Evolutionary conservation across 1,140 invertebrate genomes (phyloP).

Genomic region (Zophobas morio): DNA sequence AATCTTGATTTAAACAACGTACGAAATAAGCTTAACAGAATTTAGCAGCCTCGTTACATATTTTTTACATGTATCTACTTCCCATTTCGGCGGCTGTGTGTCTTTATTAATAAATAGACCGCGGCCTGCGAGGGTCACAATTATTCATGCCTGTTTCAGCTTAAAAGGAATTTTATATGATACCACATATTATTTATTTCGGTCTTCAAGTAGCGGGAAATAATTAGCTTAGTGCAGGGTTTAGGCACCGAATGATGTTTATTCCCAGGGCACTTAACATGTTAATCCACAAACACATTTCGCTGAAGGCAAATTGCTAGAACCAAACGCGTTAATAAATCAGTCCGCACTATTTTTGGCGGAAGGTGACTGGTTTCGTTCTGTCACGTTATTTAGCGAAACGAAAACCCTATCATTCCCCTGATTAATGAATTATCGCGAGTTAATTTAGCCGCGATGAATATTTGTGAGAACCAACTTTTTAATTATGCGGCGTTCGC

Average conservation of each 20-base stretch:
- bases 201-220: conserved; percentile 21
- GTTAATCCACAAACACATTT: conserved; percentile 26
- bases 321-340: conserved; percentile 12
- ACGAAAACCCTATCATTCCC: not conserved
- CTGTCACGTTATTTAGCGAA: too few relatives aligned
- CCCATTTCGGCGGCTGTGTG: too few relatives aligned
- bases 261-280: conserved; percentile 32
- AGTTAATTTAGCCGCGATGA: not conserved
- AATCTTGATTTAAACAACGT: conserved; percentile 34
- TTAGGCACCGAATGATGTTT: conserved; percentile 25
- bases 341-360: not conserved
- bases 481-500: not conserved
- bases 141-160: conserved; percentile 13
- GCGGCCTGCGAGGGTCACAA: not conserved
- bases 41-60: conserved; percentile 3
- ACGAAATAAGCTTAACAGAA: conserved; percentile 7
- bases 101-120: not conserved
- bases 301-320: conserved; percentile 14
- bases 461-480: not conserved
- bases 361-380: not conserved
- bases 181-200: conserved; percentile 36
- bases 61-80: not conserved
- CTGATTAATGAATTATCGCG: not conserved
- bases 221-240: conserved; percentile 30
- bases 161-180: conserved; percentile 41